These are phyloP conservation scores for Pteruthius melanotis DNA, from an alignment of 2,113 vertebrate species.

Conservation along the genomic window DNA sequence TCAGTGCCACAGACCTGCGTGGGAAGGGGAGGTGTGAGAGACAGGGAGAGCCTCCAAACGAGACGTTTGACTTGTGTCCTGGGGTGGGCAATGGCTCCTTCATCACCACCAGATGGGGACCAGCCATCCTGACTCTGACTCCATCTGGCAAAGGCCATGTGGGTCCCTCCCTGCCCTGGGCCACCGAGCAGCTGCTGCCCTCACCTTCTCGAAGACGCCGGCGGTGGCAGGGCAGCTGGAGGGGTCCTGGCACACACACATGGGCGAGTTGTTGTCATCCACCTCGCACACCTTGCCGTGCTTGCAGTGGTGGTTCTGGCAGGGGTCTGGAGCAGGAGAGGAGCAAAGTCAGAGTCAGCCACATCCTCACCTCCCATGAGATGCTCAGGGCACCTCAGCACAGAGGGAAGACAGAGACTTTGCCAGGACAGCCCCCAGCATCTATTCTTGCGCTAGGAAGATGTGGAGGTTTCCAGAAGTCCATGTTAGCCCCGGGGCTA, in stretches of 20 bases:
- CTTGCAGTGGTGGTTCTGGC: conserved; percentile 96
- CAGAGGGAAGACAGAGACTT: not conserved
- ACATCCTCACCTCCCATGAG: not conserved
- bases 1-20: conserved; percentile 91
- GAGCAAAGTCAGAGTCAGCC: not conserved
- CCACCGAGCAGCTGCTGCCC: not conserved
- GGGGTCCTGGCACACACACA: conserved; percentile 98
- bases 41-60: not conserved
- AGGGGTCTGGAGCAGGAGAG: conserved; percentile 79
- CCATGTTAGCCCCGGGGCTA: not conserved
- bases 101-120: not conserved
- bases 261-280: conserved; percentile 90
- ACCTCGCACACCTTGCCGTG: conserved; percentile 96
- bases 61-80: not conserved
- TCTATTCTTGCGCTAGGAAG: not conserved
- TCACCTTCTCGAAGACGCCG: conserved; percentile 92
- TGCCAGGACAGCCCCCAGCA: not conserved
- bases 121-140: not conserved
- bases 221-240: conserved; percentile 83
- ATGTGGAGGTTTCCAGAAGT: not conserved
- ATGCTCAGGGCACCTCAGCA: not conserved
- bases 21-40: not conserved
- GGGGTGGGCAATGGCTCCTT: not conserved
- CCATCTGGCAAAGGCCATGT: not conserved
- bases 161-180: not conserved